phyloP scores from a whole-genome alignment of 92 coral and sea anemone genomes.

The Palythoa grandiflora region DNA sequence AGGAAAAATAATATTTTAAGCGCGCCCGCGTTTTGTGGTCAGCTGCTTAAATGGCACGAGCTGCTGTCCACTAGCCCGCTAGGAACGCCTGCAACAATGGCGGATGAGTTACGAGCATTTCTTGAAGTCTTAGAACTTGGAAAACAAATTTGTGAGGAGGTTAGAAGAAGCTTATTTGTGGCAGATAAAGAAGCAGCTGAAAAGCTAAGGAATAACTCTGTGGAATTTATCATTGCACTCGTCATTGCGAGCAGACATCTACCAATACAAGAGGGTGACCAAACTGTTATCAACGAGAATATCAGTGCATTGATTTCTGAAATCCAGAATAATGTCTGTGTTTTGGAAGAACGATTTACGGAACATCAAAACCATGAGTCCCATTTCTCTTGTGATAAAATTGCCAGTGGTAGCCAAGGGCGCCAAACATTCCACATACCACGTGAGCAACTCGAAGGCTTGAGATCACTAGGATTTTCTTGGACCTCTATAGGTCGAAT shows the following conservation, averaged over 20 bases:
- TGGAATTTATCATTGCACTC: background rate
- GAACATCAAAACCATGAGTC: background rate
- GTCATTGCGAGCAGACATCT: background rate
- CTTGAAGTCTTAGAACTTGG: conserved; percentile 1
- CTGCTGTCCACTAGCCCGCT: conserved; percentile 22
- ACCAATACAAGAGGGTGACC: background rate
- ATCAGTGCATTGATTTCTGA: background rate
- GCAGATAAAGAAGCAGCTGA: background rate
- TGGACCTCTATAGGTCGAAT: background rate
- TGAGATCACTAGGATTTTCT: background rate
- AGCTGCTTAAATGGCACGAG: conserved; percentile 1
- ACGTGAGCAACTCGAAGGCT: background rate
- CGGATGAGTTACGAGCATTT: background rate
- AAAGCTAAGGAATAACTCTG: background rate
- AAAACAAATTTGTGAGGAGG: background rate
- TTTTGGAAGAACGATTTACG: background rate
- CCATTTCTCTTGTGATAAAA: background rate
- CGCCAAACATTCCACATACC: background rate
- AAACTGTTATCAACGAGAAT: background rate
- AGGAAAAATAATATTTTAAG: too few species aligned
- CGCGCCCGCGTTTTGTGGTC: background rate
- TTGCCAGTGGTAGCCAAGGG: background rate
- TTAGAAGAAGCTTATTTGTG: background rate
- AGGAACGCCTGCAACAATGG: conserved; percentile 1
- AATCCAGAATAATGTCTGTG: background rate